A percentile compares a stretch with the other conserved stretches of the same genome.
Conservation (phyloP, 2,888 invertebrate genomes). For the Polydesmus complanatus region DNA sequence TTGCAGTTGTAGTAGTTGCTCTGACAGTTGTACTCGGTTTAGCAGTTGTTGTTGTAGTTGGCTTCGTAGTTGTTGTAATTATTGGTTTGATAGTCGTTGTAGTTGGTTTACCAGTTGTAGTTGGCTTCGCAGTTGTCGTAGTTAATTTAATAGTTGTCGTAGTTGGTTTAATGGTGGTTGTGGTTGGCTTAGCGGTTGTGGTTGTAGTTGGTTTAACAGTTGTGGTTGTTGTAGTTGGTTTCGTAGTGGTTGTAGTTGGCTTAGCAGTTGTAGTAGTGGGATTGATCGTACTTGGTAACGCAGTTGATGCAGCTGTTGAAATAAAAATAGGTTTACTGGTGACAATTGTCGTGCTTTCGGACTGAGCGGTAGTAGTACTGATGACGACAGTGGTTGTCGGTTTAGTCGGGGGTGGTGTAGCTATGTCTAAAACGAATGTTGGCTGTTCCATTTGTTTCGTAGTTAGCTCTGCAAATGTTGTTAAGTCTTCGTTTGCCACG, state of each 20-base stretch:
- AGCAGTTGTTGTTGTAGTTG: conserved; percentile 7
- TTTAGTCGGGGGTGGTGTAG: not conserved
- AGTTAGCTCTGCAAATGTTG: not conserved
- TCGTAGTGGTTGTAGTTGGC: not conserved
- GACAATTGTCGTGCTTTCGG: not conserved
- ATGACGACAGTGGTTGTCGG: not conserved
- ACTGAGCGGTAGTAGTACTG: not conserved
- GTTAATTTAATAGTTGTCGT: not conserved
- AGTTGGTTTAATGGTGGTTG: not conserved
- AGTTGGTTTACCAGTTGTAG: not conserved
- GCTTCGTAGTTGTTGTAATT: not conserved
- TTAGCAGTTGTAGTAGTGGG: not conserved
- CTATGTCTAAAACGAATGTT: not conserved
- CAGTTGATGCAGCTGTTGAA: conserved; percentile 1
- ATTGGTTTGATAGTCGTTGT: not conserved
- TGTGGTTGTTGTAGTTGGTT: not conserved
- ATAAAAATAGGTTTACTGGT: not conserved
- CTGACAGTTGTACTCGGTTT: not conserved
- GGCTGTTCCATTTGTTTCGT: not conserved
- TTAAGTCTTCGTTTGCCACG: not conserved
- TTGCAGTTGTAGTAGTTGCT: conserved; percentile 6
- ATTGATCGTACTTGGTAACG: conserved; percentile 2
- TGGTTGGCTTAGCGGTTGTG: not conserved
- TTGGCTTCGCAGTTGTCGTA: conserved; percentile 1
- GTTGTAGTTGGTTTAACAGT: not conserved